Conservation (phyloP, 2,113 vertebrate genomes). For the Myanophis thanlyinensis region DNA sequence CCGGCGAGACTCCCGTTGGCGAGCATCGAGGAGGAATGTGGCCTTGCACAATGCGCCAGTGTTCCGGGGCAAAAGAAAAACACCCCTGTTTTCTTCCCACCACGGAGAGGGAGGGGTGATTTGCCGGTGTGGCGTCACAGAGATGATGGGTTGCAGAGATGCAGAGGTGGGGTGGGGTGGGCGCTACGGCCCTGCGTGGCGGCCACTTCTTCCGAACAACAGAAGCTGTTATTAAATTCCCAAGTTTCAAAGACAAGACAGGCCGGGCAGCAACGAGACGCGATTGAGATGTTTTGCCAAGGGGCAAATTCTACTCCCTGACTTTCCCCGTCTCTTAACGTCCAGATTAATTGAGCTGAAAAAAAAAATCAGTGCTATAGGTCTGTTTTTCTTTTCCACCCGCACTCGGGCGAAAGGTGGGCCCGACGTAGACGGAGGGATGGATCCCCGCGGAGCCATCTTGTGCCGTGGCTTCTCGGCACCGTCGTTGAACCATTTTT, state of each 20-base stretch:
- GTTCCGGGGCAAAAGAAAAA: slow-evolving; percentile 69
- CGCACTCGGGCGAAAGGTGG: not conserved
- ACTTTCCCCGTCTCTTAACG: rapidly evolving
- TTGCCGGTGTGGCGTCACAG: slow-evolving; percentile 36
- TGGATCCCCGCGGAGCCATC: not conserved
- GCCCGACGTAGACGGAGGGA: not conserved
- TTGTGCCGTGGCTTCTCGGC: not conserved
- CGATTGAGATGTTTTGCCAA: not conserved
- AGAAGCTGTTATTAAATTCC: slow-evolving; percentile 20
- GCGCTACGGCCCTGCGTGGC: rapidly evolving
- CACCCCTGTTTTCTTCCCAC: slow-evolving; percentile 54
- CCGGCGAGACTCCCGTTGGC: slow-evolving; percentile 45
- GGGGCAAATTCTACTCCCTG: not conserved
- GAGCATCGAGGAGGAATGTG: slow-evolving; percentile 58
- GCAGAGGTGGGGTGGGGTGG: not conserved
- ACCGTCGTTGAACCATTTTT: not conserved
- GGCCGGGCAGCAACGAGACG: not conserved
- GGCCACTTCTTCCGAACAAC: slow-evolving; percentile 33
- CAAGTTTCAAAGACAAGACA: not conserved
- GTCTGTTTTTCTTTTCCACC: not conserved
- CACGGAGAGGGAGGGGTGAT: slow-evolving; percentile 65
- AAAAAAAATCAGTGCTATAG: not conserved
- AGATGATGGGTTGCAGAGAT: not conserved
- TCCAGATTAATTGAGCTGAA: not conserved
- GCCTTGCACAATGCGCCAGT: slow-evolving; percentile 67